A percentile compares a stretch with the other conserved stretches of the same genome.
Evolutionary conservation across 2,797 vertebrate species (phyloP).

Genomic region (Trachops cirrhosus): DNA sequence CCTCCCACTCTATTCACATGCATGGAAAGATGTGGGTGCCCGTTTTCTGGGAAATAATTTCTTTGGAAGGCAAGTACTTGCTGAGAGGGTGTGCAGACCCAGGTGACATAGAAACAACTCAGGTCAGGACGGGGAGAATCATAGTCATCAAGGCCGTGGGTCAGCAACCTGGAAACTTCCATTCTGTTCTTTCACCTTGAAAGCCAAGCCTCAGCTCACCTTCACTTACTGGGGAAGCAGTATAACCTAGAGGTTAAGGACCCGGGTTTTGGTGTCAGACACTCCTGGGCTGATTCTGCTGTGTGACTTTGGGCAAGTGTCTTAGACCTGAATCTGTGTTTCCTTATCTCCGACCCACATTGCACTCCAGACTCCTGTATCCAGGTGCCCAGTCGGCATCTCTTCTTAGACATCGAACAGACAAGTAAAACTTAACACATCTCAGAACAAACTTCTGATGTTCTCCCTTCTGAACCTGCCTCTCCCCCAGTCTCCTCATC

Average conservation of each 20-base stretch:
- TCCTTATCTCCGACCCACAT: background rate
- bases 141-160: accelerated
- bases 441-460: background rate
- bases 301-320: background rate
- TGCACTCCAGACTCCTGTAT: background rate
- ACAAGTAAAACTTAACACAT: background rate
- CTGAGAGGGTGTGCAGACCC: background rate
- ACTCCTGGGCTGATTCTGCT: background rate
- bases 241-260: background rate
- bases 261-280: background rate
- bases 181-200: background rate
- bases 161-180: background rate
- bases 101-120: background rate
- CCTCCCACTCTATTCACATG: conserved; percentile 1
- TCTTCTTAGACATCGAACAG: background rate
- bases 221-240: background rate
- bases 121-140: accelerated
- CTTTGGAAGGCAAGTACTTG: conserved; percentile 38
- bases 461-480: background rate
- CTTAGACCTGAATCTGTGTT: background rate
- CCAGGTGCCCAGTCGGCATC: background rate
- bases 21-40: background rate
- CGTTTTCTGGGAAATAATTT: conserved; percentile 53
- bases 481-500: background rate
- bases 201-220: background rate